Base-by-base conservation (phyloP, 2,797 vertebrate genomes). In the Mallotus villosus region DNA sequence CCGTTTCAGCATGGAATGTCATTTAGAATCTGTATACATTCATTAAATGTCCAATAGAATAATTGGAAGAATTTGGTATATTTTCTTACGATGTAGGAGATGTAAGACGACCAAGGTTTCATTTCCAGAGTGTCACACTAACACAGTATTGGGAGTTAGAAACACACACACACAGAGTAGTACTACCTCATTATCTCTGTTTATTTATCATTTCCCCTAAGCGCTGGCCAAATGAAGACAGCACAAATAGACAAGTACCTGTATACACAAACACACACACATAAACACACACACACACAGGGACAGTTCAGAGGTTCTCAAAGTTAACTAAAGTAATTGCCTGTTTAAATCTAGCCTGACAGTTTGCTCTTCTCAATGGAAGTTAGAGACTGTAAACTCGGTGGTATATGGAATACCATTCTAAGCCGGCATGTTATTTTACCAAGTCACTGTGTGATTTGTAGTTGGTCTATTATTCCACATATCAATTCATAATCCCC, bases 261-360 rank as follows among this genome's bases (percentile, higher is more conserved):
- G 19, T 63, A 58, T 32, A 25, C 60, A 57, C 61, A 22, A 61
- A 55, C 58, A 55, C 61, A 22, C 61, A 55, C 58, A 55, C 49
- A 37, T n/a, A 68, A 19, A 60, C 16, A 72, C 22, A 72, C 24
- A 72, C 24, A 75, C 41, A 53, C 41, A 34, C 57, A 83, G 64
- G 16, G 11, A 14, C 27, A 76, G 32, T 6, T 34, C 49, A 51
- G 3, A 14, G 12, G 17, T 51, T 4, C 12, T 51, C 49, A 51
- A 51, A 51, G 49, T 14, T 51, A 17, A 51, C 17, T 3, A 34
- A 85, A 87, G 82, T 89, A 87, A 92, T 89, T 88, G 78, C 80
- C 74, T 78, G 80, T 77, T 80, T 85, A 88, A 88, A 88, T 89
- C 84, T 85, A 76, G 80, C 81, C 77, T 78, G 81, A 81, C 77